Evolutionary conservation across 2,797 vertebrate species (phyloP), one percentile per base, ranked within the genome.

Genomic region (Chelonia mydas): DNA sequence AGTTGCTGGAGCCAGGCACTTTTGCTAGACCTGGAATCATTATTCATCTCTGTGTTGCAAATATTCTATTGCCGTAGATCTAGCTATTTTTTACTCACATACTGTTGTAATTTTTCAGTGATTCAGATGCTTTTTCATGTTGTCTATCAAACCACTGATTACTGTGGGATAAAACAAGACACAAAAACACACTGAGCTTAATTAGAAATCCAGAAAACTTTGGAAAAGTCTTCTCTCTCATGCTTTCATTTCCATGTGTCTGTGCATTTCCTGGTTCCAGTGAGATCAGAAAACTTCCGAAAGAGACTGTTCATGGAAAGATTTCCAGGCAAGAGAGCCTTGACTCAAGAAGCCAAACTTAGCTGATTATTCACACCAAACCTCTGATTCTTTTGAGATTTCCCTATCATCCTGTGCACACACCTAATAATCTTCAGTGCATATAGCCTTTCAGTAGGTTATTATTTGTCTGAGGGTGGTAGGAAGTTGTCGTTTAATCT

Each of bases 41-140:
- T 84, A 90, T 47, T 68, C 1, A 57, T 55, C 0, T 37, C 95
- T 95, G 78, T 41, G 0, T 81, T 65, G 72, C 65, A 94, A 28
- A 74, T 87, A 1, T 94, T 94, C 86, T 92, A 2, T 81, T 94
- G 88, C n/a, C 61, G 6, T 49, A 61, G 61, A 72, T 93, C 78
- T 96, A 90, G 83, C 61, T 81, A 5, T 76, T 81, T 88, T 83
- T 96, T 51, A 7, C 65, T 81, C 84, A 90, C 57, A 45, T 0
- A 11, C 84, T 37, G 72, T 91, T 57, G 88, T 74, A 57, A 72
- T 53, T 2, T 81, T 89, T 77, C 33, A 51, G 7, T 90, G 55
- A 25, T 9, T 1, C 47, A 90, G 72, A 82, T 79, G 31, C 59
- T 82, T 87, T 3, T 49, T 95, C 53, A 49, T 84, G 0, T 49